Conservation (phyloP, 2,797 vertebrate genomes). For the Gallirallus australis region DNA sequence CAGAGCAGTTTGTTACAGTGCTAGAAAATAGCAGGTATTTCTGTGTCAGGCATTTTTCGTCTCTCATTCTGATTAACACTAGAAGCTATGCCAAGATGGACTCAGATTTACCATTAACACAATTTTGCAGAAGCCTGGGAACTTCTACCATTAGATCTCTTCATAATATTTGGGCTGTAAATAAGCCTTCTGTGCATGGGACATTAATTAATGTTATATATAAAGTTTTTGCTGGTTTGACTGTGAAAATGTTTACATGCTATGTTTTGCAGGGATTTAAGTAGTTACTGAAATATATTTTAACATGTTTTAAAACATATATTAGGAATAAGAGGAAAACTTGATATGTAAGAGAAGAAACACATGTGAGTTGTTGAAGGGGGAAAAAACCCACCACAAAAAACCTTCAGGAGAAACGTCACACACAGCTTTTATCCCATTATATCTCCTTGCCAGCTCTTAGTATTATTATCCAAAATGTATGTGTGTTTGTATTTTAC, state of each 20-base stretch:
- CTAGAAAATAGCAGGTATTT: neutral
- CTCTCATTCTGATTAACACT: neutral
- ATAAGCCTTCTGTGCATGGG: neutral
- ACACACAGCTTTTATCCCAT: constrained; percentile 34
- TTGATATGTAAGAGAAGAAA: neutral
- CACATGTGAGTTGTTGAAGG: neutral
- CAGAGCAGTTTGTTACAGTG: neutral
- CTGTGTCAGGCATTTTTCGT: neutral
- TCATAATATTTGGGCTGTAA: neutral
- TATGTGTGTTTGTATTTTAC: constrained; percentile 46
- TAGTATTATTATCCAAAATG: constrained; percentile 29
- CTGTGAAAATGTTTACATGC: neutral
- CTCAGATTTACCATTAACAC: neutral
- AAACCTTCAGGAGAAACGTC: constrained; percentile 20
- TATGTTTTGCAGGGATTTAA: neutral
- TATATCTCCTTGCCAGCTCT: constrained; percentile 27
- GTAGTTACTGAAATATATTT: neutral
- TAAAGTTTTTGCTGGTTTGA: neutral
- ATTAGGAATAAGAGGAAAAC: neutral
- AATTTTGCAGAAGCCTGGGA: neutral
- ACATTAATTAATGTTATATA: neutral
- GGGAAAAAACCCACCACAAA: neutral
- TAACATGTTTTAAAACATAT: neutral
- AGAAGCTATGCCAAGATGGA: neutral
- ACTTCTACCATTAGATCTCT: neutral